Percentiles rank a stretch among this genome's conserved stretches.
These are phyloP conservation scores for Colostygia pectinataria DNA, from an alignment of 2,888 invertebrate species.

Conservation along the genomic window DNA sequence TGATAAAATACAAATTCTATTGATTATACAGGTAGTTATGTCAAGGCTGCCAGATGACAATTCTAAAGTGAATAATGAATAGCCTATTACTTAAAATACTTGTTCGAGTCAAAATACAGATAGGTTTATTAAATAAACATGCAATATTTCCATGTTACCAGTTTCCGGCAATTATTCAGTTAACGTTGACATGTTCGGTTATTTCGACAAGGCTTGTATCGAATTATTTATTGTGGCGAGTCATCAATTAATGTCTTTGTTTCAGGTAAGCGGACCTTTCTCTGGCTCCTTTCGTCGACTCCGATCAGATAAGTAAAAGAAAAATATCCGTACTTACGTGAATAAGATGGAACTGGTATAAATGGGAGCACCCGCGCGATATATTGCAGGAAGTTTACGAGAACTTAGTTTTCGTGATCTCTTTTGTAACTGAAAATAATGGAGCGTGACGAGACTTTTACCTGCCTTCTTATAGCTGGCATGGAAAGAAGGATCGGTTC, in stretches of 20 bases:
- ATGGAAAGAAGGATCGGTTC: constrained; percentile 10
- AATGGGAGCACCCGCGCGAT: constrained; percentile 35
- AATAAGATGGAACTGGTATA: constrained; percentile 41
- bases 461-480: constrained; percentile 19
- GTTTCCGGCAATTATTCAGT: too few species aligned
- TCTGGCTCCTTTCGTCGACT: constrained; percentile 26
- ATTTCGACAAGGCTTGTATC: constrained; percentile 21
- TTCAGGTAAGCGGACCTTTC: constrained; percentile 60
- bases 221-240: constrained; percentile 42
- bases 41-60: too few species aligned
- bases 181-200: constrained; percentile 1
- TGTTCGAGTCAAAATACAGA: too few species aligned
- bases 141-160: too few species aligned
- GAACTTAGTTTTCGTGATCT: constrained; percentile 38
- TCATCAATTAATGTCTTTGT: constrained; percentile 56
- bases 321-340: constrained; percentile 37
- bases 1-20: too few species aligned
- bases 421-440: constrained; percentile 38
- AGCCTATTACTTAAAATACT: too few species aligned
- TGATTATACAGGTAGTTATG: too few species aligned
- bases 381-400: constrained; percentile 36
- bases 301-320: constrained; percentile 49
- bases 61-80: too few species aligned
- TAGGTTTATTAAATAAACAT: too few species aligned
- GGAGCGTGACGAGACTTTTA: constrained; percentile 29